phyloP scores from a whole-genome alignment of 2,113 vertebrate genomes.

The Irena cyanogastra region DNA sequence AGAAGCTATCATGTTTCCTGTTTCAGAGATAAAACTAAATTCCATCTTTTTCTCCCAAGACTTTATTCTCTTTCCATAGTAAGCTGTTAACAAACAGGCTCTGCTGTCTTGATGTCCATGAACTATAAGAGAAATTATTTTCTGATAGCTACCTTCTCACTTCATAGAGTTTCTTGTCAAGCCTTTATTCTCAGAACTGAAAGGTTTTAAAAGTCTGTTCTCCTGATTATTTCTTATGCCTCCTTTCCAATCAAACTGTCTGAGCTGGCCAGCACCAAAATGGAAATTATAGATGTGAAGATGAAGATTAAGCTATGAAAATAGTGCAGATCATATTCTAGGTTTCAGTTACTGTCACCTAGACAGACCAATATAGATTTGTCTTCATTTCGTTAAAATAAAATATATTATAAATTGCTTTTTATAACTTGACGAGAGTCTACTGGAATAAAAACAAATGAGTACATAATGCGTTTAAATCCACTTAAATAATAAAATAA shows the following conservation, averaged over 20 bases:
- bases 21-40: neutral
- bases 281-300: neutral
- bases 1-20: neutral
- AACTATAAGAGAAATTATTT: neutral
- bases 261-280: neutral
- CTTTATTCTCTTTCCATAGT: neutral
- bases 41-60: neutral
- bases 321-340: neutral
- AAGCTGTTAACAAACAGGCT: neutral
- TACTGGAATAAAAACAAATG: neutral
- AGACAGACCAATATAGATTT: neutral
- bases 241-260: neutral
- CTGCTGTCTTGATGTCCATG: neutral
- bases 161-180: neutral
- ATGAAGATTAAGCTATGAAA: neutral
- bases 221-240: neutral
- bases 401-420: neutral
- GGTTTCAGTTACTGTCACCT: neutral
- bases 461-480: neutral
- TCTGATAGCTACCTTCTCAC: neutral
- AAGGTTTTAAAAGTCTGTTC: neutral
- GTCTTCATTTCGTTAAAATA: neutral
- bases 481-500: neutral
- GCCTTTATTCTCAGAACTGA: neutral
- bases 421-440: neutral